A percentile compares a stretch with the other conserved stretches of the same genome.
These are phyloP conservation scores for Echeneis naucrates DNA, from an alignment of 2,797 vertebrate species.

Conservation along the genomic window DNA sequence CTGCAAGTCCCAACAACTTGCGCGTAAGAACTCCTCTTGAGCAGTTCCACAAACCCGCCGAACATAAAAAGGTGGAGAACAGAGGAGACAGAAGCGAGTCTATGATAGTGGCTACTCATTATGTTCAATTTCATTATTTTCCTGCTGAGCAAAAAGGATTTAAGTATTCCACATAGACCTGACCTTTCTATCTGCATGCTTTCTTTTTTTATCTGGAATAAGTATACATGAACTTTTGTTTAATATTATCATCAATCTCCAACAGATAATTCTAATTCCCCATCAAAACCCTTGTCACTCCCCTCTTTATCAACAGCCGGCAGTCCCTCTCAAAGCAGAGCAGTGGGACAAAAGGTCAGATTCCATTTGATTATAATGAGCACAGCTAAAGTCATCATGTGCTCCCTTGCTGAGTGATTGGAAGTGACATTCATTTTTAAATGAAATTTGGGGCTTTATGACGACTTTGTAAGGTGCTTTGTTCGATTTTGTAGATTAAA, in stretches of 20 bases:
- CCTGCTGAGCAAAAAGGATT: not conserved
- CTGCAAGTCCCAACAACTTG: not conserved
- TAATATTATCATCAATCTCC: slow-evolving; percentile 55
- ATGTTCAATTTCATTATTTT: not conserved
- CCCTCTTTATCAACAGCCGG: slow-evolving; percentile 60
- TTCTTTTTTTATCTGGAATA: slow-evolving; percentile 15
- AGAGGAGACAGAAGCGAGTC: not conserved
- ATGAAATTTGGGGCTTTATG: slow-evolving; percentile 59
- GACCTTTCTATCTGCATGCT: slow-evolving; percentile 57
- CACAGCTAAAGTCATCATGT: slow-evolving; percentile 78
- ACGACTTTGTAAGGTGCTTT: slow-evolving; percentile 51
- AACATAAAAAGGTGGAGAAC: not conserved
- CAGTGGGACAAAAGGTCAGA: slow-evolving; percentile 75
- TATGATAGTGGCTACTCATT: not conserved
- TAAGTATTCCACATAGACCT: slow-evolving; percentile 18
- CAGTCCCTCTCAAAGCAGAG: slow-evolving; percentile 59
- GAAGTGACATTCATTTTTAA: slow-evolving; percentile 58
- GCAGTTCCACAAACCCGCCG: not conserved
- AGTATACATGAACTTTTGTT: slow-evolving; percentile 33
- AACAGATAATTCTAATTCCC: slow-evolving; percentile 39
- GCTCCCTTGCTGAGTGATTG: slow-evolving; percentile 66
- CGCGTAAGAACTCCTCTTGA: not conserved
- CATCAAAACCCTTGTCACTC: slow-evolving; percentile 37
- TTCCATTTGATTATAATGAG: slow-evolving; percentile 78
- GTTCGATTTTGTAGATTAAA: slow-evolving; percentile 73